These are phyloP conservation scores for Neoaliturus tenellus DNA, from an alignment of 2,888 invertebrate genomes.

Conservation along the genomic window DNA sequence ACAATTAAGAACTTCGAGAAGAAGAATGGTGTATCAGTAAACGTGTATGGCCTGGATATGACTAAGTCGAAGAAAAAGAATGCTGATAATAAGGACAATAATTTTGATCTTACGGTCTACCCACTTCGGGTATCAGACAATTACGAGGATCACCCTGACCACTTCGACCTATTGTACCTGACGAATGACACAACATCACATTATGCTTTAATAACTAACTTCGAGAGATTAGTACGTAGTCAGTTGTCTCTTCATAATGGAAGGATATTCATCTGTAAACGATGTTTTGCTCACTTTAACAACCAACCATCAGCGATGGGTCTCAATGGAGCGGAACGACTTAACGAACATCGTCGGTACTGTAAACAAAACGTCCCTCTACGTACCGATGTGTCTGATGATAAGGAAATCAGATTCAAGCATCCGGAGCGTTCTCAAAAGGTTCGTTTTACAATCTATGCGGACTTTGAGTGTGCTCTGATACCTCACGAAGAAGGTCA, in stretches of 20 bases:
- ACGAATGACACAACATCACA: not conserved
- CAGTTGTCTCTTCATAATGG: not conserved
- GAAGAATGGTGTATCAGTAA: too few species aligned
- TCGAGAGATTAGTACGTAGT: not conserved
- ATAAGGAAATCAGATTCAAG: slow-evolving; percentile 69
- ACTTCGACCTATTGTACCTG: not conserved
- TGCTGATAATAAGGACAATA: too few species aligned
- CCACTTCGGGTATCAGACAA: too few species aligned
- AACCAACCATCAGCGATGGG: not conserved
- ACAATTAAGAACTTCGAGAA: too few species aligned
- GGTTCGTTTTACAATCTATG: not conserved
- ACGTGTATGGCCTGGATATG: too few species aligned
- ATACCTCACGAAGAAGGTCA: too few species aligned
- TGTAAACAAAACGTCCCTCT: not conserved
- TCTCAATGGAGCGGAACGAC: not conserved
- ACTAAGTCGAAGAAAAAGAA: too few species aligned
- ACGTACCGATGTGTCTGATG: slow-evolving; percentile 62
- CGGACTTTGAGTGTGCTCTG: slow-evolving; percentile 8
- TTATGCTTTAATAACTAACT: not conserved
- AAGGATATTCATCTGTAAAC: not conserved
- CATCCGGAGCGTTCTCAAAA: not conserved
- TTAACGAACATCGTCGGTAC: not conserved
- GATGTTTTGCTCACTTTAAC: slow-evolving; percentile 35
- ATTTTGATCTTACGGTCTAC: too few species aligned
- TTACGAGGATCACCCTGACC: too few species aligned